phyloP scores from a whole-genome alignment of 1,140 invertebrate genomes.

The Triops cancriformis region DNA sequence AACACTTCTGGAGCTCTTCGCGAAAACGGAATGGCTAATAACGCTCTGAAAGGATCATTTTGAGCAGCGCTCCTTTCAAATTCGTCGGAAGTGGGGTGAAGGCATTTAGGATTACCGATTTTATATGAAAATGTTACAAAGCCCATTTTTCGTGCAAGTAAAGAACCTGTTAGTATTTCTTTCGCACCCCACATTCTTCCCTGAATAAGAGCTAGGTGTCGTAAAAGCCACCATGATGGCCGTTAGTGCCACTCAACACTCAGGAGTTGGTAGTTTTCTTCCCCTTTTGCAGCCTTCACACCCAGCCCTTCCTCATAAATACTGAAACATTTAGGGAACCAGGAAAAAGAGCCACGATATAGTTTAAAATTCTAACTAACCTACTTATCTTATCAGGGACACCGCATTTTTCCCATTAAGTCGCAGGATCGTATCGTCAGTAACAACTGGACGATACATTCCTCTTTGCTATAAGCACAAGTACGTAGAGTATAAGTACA shows the following conservation, averaged over 20 bases:
- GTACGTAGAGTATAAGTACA: no score
- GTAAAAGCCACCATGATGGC: not conserved
- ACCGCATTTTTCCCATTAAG: no score
- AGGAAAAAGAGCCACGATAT: not conserved
- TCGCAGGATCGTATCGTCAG: no score
- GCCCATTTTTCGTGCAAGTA: not conserved
- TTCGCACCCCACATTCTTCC: not conserved
- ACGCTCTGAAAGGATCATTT: no score
- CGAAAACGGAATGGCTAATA: no score
- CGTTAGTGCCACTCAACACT: constrained; percentile 4
- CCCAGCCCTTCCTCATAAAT: not conserved
- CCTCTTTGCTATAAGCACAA: no score
- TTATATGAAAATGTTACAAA: not conserved
- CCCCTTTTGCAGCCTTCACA: constrained; percentile 1
- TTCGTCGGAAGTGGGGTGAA: not conserved
- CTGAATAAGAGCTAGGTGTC: constrained; percentile 8
- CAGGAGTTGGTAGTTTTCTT: constrained; percentile 1
- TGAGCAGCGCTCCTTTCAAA: no score
- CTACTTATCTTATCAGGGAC: not conserved
- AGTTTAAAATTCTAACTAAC: not conserved
- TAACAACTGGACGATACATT: no score
- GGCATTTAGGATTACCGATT: not conserved
- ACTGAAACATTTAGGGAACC: not conserved
- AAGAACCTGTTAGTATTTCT: constrained; percentile 5
- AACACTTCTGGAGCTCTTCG: no score